phyloP scores from a whole-genome alignment of 2,113 vertebrate genomes.

The Periophthalmodon schlosseri region DNA sequence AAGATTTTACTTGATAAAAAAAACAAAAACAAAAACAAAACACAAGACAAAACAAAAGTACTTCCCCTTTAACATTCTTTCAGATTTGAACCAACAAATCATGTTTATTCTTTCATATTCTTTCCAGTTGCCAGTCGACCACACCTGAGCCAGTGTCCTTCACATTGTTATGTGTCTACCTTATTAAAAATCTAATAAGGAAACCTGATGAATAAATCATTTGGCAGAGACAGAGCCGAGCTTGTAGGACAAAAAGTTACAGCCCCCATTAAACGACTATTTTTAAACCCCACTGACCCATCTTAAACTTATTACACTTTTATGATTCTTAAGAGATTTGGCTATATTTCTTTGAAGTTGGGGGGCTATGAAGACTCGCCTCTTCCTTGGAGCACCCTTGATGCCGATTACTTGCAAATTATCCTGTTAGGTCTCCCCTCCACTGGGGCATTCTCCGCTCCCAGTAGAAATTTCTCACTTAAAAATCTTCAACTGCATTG shows the following conservation, averaged over 20 bases:
- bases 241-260: conserved; percentile 23
- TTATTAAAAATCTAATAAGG: neutral
- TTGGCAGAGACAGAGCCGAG: neutral
- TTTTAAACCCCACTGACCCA: conserved; percentile 30
- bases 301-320: conserved; percentile 43
- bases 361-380: conserved; percentile 26
- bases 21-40: no score
- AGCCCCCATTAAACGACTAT: conserved; percentile 23
- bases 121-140: no score
- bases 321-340: conserved; percentile 46
- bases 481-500: conserved; percentile 7
- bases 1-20: no score
- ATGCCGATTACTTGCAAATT: conserved; percentile 52
- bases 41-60: no score
- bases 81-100: neutral
- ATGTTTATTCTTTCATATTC: neutral
- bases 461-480: conserved; percentile 19
- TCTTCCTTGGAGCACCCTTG: conserved; percentile 34
- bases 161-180: neutral
- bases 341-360: conserved; percentile 46
- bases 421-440: conserved; percentile 32
- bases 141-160: neutral
- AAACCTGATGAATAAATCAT: neutral
- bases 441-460: conserved; percentile 13
- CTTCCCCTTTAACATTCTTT: neutral